Conservation (phyloP, 2,797 vertebrate species). For the Periparus ater region DNA sequence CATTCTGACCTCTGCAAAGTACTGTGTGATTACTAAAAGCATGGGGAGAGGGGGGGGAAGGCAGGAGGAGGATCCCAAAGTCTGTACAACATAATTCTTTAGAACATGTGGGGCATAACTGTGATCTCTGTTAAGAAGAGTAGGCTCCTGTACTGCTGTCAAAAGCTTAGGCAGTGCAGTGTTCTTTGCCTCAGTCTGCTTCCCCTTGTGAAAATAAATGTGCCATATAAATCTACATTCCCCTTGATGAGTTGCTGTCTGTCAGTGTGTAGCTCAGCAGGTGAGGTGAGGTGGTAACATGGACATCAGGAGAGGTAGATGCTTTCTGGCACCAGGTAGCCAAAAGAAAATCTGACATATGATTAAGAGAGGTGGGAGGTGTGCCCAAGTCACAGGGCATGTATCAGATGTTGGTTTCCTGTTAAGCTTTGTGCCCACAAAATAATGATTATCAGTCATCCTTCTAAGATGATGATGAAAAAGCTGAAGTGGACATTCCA, state of each 20-base stretch:
- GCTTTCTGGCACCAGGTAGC: neutral
- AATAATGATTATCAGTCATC: neutral
- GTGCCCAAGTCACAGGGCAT: neutral
- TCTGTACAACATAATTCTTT: neutral
- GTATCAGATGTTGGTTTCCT: neutral
- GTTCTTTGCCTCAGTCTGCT: neutral
- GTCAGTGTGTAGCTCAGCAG: neutral
- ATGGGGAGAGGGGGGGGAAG: fast-evolving
- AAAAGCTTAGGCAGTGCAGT: neutral
- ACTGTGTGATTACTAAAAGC: neutral
- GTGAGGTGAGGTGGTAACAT: neutral
- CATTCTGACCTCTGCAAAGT: slow-evolving; percentile 32
- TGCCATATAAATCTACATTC: neutral
- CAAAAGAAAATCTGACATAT: neutral
- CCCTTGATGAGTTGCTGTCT: neutral
- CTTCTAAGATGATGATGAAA: neutral
- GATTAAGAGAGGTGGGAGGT: neutral
- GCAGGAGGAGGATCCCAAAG: neutral
- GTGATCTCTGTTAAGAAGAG: neutral
- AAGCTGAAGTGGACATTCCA: neutral
- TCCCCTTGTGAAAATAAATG: neutral
- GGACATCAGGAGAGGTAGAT: neutral
- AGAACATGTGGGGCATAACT: neutral
- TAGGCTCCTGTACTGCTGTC: neutral
- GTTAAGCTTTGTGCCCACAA: neutral